Evolutionary conservation across 1,140 invertebrate genomes (phyloP).

Genomic region (Pseudomyrmex cubaensis): DNA sequence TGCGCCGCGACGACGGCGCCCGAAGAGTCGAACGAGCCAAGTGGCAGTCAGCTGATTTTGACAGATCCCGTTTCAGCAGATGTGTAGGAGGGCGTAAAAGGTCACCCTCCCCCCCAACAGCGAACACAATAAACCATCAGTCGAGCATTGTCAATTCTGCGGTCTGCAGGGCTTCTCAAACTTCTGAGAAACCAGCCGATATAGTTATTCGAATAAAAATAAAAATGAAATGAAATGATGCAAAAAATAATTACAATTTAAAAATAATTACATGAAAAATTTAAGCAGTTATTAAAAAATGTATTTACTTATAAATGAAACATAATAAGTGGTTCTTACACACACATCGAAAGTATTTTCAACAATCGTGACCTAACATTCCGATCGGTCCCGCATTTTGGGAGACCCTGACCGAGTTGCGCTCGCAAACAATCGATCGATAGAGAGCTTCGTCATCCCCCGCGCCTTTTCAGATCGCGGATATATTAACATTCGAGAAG

Average conservation of each 20-base stretch:
- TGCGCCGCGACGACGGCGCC: slow-evolving; percentile 17
- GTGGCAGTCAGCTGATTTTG: slow-evolving; percentile 75
- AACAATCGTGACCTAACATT: not conserved
- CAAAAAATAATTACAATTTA: not conserved
- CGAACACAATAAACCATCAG: slow-evolving; percentile 56
- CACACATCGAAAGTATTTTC: too few species aligned
- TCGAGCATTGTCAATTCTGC: slow-evolving; percentile 54
- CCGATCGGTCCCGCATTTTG: not conserved
- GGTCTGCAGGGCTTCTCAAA: slow-evolving; percentile 13
- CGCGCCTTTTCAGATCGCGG: slow-evolving; percentile 62
- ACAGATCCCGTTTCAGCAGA: slow-evolving; percentile 63
- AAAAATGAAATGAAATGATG: not conserved
- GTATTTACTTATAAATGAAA: too few species aligned
- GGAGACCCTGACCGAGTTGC: slow-evolving; percentile 26
- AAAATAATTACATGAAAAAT: too few species aligned
- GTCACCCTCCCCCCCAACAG: slow-evolving; percentile 2
- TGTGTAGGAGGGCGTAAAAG: slow-evolving; percentile 30
- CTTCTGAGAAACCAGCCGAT: not conserved
- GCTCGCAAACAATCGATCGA: slow-evolving; percentile 60
- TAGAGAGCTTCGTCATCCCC: slow-evolving; percentile 36
- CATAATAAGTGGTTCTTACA: too few species aligned
- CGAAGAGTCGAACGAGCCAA: slow-evolving; percentile 57
- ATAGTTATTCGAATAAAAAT: slow-evolving; percentile 17
- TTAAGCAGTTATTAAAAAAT: too few species aligned
- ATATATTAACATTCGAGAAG: slow-evolving; percentile 65